Conservation (phyloP, 2,113 vertebrate genomes). For the Leptodactylus fuscus region DNA sequence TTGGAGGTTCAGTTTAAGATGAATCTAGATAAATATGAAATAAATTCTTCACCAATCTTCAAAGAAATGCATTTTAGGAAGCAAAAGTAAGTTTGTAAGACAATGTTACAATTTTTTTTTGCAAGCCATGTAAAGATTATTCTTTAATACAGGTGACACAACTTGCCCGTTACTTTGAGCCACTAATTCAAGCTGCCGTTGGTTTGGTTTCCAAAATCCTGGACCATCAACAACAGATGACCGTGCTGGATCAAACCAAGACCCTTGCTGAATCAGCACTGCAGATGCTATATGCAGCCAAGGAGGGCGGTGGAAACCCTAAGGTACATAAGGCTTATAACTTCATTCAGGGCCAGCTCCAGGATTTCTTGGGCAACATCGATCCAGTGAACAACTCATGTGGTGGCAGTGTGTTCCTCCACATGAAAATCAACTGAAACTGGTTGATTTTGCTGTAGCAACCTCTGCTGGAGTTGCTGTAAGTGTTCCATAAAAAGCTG, state of each 20-base stretch:
- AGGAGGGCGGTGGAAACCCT: conserved; percentile 97
- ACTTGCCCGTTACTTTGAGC: conserved; percentile 95
- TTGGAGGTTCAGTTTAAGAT: too few species aligned
- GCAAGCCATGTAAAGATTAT: not conserved
- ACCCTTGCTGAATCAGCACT: conserved; percentile 94
- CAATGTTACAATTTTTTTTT: not conserved
- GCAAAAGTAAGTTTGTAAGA: too few species aligned
- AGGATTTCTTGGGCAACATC: too few species aligned
- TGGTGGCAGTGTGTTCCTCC: too few species aligned
- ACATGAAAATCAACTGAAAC: too few species aligned
- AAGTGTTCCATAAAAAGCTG: too few species aligned
- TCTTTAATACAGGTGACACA: conserved; percentile 84
- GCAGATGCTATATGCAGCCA: conserved; percentile 97
- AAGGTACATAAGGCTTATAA: conserved; percentile 78
- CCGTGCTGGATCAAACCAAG: conserved; percentile 95
- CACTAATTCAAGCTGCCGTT: conserved; percentile 89
- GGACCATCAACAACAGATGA: conserved; percentile 98
- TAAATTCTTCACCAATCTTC: too few species aligned
- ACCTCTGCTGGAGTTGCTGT: too few species aligned
- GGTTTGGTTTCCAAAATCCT: conserved; percentile 91
- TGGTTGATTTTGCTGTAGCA: too few species aligned
- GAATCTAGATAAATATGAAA: too few species aligned
- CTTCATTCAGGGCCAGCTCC: not conserved
- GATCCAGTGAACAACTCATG: too few species aligned
- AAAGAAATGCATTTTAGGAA: too few species aligned